Percentiles rank a stretch among this genome's conserved stretches.
Evolutionary conservation across 1,140 invertebrate species (phyloP).

Genomic region (Trichonephila inaurata): DNA sequence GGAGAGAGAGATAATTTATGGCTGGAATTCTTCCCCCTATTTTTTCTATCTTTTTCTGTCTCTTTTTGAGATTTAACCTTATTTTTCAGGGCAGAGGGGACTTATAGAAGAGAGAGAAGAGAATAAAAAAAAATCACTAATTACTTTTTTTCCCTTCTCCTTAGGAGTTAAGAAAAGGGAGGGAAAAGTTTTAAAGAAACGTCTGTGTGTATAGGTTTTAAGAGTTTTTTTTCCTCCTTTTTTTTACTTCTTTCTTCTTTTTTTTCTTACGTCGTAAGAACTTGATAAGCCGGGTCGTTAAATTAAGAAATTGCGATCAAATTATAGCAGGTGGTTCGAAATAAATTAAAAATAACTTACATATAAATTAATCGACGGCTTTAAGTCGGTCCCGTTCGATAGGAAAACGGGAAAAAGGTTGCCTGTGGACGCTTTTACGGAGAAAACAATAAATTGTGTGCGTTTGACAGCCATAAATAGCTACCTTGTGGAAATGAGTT

Average conservation of each 20-base stretch:
- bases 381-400: constrained; percentile 16
- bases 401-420: background rate
- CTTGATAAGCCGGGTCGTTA: constrained; percentile 60
- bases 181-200: constrained; percentile 1
- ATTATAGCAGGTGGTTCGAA: constrained; percentile 57
- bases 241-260: background rate
- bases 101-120: constrained; percentile 29
- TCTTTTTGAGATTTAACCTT: constrained; percentile 74
- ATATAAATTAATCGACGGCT: constrained; percentile 43
- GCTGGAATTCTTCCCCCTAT: constrained; percentile 22
- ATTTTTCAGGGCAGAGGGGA: constrained; percentile 64
- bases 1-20: constrained; percentile 66
- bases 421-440: background rate
- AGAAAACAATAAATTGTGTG: background rate
- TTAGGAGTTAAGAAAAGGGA: constrained; percentile 1
- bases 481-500: background rate
- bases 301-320: constrained; percentile 60
- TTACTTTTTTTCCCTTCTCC: constrained; percentile 65
- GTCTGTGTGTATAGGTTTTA: constrained; percentile 33
- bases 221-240: background rate
- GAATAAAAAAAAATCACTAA: constrained; percentile 68
- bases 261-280: constrained; percentile 44
- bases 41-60: constrained; percentile 12
- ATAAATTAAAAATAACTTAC: constrained; percentile 52
- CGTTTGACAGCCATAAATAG: background rate